Evolutionary conservation across 2,888 invertebrate species (phyloP).

Genomic region (Malthinus seriepunctatus): DNA sequence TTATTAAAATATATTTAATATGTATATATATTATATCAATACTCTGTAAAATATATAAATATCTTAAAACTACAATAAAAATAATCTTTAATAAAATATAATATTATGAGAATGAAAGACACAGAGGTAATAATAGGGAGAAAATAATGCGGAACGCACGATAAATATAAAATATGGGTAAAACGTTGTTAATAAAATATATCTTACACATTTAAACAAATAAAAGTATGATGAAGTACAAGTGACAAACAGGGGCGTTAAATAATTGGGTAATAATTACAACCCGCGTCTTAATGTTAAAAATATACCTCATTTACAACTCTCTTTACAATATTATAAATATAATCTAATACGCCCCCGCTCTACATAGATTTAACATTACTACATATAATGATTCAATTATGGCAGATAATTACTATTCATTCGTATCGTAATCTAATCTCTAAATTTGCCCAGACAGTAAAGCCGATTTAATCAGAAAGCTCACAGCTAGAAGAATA

Average conservation of each 20-base stretch:
- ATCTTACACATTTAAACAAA: slow-evolving; percentile 20
- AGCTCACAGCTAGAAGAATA: slow-evolving; percentile 21
- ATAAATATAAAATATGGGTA: slow-evolving; percentile 9
- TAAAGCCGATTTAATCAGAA: slow-evolving; percentile 21
- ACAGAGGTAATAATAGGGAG: slow-evolving; percentile 45
- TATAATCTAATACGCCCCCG: slow-evolving; percentile 19
- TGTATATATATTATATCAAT: slow-evolving; percentile 49
- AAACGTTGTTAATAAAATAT: slow-evolving; percentile 14
- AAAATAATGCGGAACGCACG: neutral
- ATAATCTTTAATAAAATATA: slow-evolving; percentile 30
- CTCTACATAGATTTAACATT: slow-evolving; percentile 19
- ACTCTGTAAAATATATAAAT: slow-evolving; percentile 52
- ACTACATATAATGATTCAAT: slow-evolving; percentile 14
- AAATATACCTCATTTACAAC: slow-evolving; percentile 18
- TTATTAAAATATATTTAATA: slow-evolving; percentile 35
- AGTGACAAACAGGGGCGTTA: slow-evolving; percentile 29
- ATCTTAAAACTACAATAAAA: slow-evolving; percentile 40
- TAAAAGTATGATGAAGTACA: slow-evolving; percentile 32
- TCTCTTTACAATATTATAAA: neutral
- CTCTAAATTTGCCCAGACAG: slow-evolving; percentile 31
- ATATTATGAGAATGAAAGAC: slow-evolving; percentile 42
- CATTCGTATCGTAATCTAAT: slow-evolving; percentile 26
- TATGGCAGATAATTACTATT: slow-evolving; percentile 32
- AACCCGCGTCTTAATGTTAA: slow-evolving; percentile 20
- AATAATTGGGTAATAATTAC: slow-evolving; percentile 11